A percentile compares a stretch with the other conserved stretches of the same genome.
Evolutionary conservation across 2,888 invertebrate genomes (phyloP).

Genomic region (Drosophila kokeensis): DNA sequence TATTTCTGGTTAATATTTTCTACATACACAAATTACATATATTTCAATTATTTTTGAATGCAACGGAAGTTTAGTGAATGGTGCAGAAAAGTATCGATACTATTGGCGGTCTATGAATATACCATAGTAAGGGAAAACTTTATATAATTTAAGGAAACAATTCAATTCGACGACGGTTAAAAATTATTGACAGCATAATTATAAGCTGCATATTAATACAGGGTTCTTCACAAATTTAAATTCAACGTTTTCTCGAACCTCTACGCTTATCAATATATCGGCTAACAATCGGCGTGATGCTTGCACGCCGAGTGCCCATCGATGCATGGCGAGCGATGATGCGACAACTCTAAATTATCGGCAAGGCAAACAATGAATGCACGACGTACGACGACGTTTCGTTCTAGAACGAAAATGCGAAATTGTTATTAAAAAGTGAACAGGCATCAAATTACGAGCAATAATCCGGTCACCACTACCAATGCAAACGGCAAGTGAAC

Average conservation of each 20-base stretch:
- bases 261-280: conserved; percentile 23
- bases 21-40: conserved; percentile 21
- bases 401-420: conserved; percentile 65
- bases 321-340: conserved; percentile 16
- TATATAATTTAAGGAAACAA: neutral
- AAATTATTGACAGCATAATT: neutral
- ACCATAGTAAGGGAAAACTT: neutral
- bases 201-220: neutral
- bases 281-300: neutral
- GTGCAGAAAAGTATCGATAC: conserved; percentile 1
- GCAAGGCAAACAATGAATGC: conserved; percentile 64
- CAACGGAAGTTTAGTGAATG: neutral
- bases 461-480: conserved; percentile 49
- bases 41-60: neutral
- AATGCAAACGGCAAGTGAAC: conserved; percentile 46
- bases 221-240: neutral
- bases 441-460: conserved; percentile 34
- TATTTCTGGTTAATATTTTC: conserved; percentile 45
- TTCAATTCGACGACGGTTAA: neutral
- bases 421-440: conserved; percentile 61
- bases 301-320: conserved; percentile 2
- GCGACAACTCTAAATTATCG: conserved; percentile 55
- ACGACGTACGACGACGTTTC: conserved; percentile 56
- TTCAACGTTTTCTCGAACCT: neutral
- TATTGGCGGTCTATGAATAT: too few relatives aligned